Evolutionary conservation across 2,797 vertebrate species (phyloP).

Genomic region (Lagorchestes hirsutus): DNA sequence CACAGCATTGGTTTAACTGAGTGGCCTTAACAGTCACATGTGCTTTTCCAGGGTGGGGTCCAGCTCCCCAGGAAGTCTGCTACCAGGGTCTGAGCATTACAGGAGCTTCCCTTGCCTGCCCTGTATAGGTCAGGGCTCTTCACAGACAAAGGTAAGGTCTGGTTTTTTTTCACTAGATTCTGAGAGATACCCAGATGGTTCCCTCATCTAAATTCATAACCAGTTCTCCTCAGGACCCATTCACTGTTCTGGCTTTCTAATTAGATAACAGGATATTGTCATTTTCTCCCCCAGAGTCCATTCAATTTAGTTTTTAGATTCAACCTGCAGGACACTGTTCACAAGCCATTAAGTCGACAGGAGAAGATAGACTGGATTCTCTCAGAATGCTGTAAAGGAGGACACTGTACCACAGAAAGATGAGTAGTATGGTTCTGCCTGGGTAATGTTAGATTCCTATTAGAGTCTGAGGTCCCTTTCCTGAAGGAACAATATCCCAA

Average conservation of each 20-base stretch:
- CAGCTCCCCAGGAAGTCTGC: not conserved
- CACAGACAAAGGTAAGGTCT: not conserved
- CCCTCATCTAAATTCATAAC: not conserved
- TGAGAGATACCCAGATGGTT: not conserved
- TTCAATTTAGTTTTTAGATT: constrained; percentile 10
- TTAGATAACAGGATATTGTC: not conserved
- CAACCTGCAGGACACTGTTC: not conserved
- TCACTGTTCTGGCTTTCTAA: constrained; percentile 1
- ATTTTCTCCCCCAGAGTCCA: not conserved
- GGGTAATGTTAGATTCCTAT: not conserved
- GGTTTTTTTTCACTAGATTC: not conserved
- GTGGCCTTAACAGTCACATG: not conserved
- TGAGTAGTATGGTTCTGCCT: not conserved
- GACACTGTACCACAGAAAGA: not conserved
- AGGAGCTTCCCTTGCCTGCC: not conserved
- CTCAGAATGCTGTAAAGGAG: not conserved
- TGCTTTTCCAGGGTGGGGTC: not conserved
- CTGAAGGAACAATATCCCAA: not conserved
- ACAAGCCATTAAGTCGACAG: not conserved
- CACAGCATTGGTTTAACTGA: not conserved
- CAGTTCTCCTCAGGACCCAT: constrained; percentile 2
- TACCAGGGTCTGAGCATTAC: not conserved
- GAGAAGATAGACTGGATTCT: not conserved
- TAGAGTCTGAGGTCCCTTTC: accelerated
- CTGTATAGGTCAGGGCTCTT: not conserved